Base-by-base conservation (phyloP, 23 tunicate species). In the Aplidium turbinatum region DNA sequence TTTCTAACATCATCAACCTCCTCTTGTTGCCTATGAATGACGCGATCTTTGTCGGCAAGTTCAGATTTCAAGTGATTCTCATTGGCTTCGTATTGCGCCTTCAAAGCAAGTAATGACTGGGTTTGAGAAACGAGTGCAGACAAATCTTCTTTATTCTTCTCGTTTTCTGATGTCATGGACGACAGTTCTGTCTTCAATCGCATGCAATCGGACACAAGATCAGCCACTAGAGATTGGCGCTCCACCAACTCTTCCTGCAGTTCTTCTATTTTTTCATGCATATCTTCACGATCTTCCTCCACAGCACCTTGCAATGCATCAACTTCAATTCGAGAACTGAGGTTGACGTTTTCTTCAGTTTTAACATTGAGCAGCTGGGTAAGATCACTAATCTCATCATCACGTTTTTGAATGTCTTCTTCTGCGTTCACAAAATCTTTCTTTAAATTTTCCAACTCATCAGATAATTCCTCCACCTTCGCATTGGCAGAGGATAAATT, bases 51-150 rank as follows among this genome's bases (percentile, higher is more conserved):
- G 33, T 82, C 96, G 11, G 85, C 75, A 53, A 89, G 84, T 69
- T 89, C 88, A 0, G 96, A 89, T 58, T 89, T 89, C 13, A 89
- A 31, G 61, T 89, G 96, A 60, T 89, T 89, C 66, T 89, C 96
- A 36, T 89, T 89, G 47, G 79, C 35, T 53, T 89, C 83, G 36
- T 89, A 89, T 69, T 89, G 96, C 0, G 85, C 85, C 36, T 69
- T 89, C 28, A 89, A 38, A 27, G 90, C 81, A 7, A 70, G 33
- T 18, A 82, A 80, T 18, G 84, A 76, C 30, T 89, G 69, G 19
- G 68, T 63, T 77, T 82, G 83, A 2, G 80, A 75, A 50, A 54
- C 20, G 0, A 82, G 47, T 3, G 58, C 52, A 2, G 58, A 16
- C 4, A 69, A 31, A 38, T 71, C 76, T 7, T 40, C 31, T 38